A percentile compares a stretch with the other conserved stretches of the same genome.
Conservation (phyloP, 2,888 invertebrate species). For the Clistopyga incitator region DNA sequence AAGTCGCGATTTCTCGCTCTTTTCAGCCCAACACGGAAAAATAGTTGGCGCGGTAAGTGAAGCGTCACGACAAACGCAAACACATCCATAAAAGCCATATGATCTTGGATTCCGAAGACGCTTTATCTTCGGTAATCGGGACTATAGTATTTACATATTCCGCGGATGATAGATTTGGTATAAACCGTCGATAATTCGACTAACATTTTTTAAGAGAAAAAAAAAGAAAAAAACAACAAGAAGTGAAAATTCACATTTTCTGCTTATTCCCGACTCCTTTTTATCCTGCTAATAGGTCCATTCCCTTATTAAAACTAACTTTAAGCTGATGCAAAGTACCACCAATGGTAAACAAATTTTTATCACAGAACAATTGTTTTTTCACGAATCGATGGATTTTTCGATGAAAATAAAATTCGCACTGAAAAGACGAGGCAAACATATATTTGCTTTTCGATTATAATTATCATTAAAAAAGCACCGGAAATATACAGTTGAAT, state of each 20-base stretch:
- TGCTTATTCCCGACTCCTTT: background rate
- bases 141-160: conserved; percentile 52
- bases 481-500: background rate
- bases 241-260: conserved; percentile 1
- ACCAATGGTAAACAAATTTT: background rate
- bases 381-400: background rate
- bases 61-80: conserved; percentile 33
- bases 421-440: background rate
- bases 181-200: conserved; percentile 49
- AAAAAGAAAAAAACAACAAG: conserved; percentile 11
- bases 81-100: conserved; percentile 23
- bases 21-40: conserved; percentile 11
- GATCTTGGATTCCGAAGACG: background rate
- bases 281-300: conserved; percentile 10
- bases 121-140: background rate
- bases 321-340: background rate
- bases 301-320: background rate
- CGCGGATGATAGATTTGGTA: conserved; percentile 50
- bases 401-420: background rate
- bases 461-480: background rate
- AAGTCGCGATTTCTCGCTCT: conserved; percentile 11
- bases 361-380: background rate
- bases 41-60: conserved; percentile 16
- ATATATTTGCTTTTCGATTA: background rate
- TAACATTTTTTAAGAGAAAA: conserved; percentile 21